Evolutionary conservation across 2,888 invertebrate genomes (phyloP).

Genomic region (Pammene fasciana): DNA sequence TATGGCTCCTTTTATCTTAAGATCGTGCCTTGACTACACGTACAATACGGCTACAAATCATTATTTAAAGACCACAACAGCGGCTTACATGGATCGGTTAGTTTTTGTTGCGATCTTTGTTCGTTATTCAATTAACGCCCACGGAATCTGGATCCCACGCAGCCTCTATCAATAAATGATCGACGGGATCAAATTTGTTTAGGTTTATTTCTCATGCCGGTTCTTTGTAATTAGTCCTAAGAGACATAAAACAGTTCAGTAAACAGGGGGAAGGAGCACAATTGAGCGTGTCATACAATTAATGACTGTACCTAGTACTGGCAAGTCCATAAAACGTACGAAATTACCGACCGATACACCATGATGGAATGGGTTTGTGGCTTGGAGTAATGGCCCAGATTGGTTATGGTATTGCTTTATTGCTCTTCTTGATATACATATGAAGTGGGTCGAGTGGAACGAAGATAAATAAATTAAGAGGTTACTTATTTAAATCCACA

Average conservation of each 20-base stretch:
- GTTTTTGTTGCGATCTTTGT: slow-evolving; percentile 52
- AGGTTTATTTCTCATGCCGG: slow-evolving; percentile 13
- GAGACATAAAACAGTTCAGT: slow-evolving; percentile 23
- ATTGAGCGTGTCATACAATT: slow-evolving; percentile 33
- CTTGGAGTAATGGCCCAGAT: slow-evolving; percentile 52
- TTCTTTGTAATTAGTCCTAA: slow-evolving; percentile 12
- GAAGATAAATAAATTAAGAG: slow-evolving; percentile 69
- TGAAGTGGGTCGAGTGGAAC: slow-evolving; percentile 71
- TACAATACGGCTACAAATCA: slow-evolving; percentile 28
- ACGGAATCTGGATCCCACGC: slow-evolving; percentile 57
- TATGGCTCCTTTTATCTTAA: slow-evolving; percentile 8
- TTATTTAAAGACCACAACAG: slow-evolving; percentile 33
- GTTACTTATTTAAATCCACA: slow-evolving; percentile 46
- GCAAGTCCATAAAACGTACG: slow-evolving; percentile 33
- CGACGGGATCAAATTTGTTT: slow-evolving; percentile 34
- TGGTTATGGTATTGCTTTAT: slow-evolving; percentile 65
- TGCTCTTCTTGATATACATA: slow-evolving; percentile 64
- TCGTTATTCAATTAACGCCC: slow-evolving; percentile 60
- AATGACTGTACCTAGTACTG: slow-evolving; percentile 29
- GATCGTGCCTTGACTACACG: slow-evolving; percentile 1
- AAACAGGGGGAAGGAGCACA: slow-evolving; percentile 22
- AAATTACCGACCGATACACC: slow-evolving; percentile 29
- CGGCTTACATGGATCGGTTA: slow-evolving; percentile 37
- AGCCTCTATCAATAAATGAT: slow-evolving; percentile 39
- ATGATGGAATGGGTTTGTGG: slow-evolving; percentile 45